Evolutionary conservation across 1,140 invertebrate genomes (phyloP), one percentile per base, ranked within the genome.

Genomic region (Aporrectodea caliginosa): DNA sequence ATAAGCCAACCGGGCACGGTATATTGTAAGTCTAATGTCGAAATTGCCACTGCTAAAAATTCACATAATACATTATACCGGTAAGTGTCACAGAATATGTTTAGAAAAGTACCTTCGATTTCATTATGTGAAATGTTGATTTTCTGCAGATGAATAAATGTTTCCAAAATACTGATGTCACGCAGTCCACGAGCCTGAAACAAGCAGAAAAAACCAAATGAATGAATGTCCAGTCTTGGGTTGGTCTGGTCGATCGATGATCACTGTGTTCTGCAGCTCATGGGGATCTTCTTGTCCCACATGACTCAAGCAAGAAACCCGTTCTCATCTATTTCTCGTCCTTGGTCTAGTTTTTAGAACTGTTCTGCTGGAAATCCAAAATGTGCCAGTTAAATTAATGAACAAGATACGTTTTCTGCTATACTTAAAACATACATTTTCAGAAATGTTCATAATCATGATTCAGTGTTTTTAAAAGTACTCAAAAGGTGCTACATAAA

Each of bases 81-180:
- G 32, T 75, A 2, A 35, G 22, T 22, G 22, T 58, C 16, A 34
- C 73, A 22, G 32, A 33, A 12, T 2, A 14, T n/a, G n/a, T n/a
- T 70, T 2, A 29, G 27, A 43, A 78, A 43, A 14, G 83, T 84
- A 87, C 87, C 87, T 84, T 84, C 84, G 6, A 88, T 82, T 79
- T 86, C 82, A 83, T 88, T 88, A 78, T 88, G 86, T n/a, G 86
- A 84, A 35, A 88, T 82, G 75, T 88, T 86, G 72, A 88, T 82
- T 78, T 85, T 88, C 81, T 87, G 86, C 0, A 88, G 82, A 81
- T 88, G 85, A 6, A 83, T 77, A 77, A 84, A 88, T 69, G 84
- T 84, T 80, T 73, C 79, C 29, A 88, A 75, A 12, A 84, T 69
- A 73, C 73, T 81, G 30, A 88, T 85, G 72, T 87, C 85, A 77